Evolutionary conservation across 2,888 invertebrate species (phyloP), one percentile per base, ranked within the genome.

Genomic region (Pachydiplax longipennis): DNA sequence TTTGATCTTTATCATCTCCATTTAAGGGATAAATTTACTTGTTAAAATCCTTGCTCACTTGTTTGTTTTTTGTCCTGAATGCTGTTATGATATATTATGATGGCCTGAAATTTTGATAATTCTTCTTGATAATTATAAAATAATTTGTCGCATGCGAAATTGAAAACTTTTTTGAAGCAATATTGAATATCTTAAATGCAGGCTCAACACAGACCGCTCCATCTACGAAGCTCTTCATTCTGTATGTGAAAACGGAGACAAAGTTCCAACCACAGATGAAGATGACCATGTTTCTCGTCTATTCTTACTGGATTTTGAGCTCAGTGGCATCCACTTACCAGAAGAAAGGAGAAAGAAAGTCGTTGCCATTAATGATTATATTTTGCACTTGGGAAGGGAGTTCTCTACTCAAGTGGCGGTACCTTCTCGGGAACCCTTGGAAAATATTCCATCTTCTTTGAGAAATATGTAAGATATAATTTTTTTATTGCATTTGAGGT

Each of bases 241-340:
- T 91, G 97, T 97, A 0, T 96, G 97, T 0, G 94, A 95, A 91
- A 94, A 95, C 5, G 97, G 97, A 0, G 99, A 99, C 92, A 94
- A 95, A 80, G 91, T 95, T 53, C 94, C 95, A 61, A 96, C 96
- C 13, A 96, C 95, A 13, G 95, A 96, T 0, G 96, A 98, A 0
- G 99, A 99, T 93, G 94, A 96, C 91, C 97, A 99, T 93, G 97
- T 99, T 0, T 97, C 97, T 0, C 95, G 97, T 92, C 94, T 99
- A 82, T 99, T 99, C 94, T 94, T 99, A 10, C 98, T 98, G 93
- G 99, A 99, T 94, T 99, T 99, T 94, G 99, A 99, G 93, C 99
- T 99, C 94, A 97, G 98, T 93, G 99, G 99, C 3, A 99, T 99
- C 91, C 99, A 99, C 94, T 95, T 99, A 91, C 96, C 96, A 13